Base-by-base conservation (phyloP, 1,140 invertebrate species). In the Atopsyche davidsoni region DNA sequence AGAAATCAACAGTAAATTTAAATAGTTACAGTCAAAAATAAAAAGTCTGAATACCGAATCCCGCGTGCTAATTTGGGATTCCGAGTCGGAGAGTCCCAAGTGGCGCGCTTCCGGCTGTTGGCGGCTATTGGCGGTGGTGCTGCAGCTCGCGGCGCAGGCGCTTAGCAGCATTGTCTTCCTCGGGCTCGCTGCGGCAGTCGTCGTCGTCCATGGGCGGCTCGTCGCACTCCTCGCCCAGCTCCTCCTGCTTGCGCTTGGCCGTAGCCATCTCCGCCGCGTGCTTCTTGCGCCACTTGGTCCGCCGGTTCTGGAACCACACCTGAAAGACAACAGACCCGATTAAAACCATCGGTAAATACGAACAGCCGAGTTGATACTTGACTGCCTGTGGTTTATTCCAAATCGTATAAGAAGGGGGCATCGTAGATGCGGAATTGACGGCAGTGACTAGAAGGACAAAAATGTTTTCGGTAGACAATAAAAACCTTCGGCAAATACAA, bases 291-390 rank as follows among this genome's bases (percentile, higher is more conserved):
- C 96, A 98, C 79, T 99, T 99, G 60, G 96, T 99, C 65, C 96
- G 79, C 68, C 96, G 81, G 73, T 99, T 99, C 76, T 99, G 96
- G 76, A 99, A 99, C 96, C 96, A 99, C 31, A 99, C 96, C 96
- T 99, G 80, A 31, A 79, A 80, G 58, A 70, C 14, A 22, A 3
- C 31, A 46, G 38, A 21, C n/a, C n/a, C n/a, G n/a, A n/a, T n/a
- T n/a, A n/a, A n/a, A n/a, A n/a, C n/a, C n/a, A n/a, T n/a, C n/a
- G n/a, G n/a, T n/a, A n/a, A n/a, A n/a, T n/a, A n/a, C n/a, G n/a
- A n/a, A n/a, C n/a, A n/a, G n/a, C n/a, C n/a, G n/a, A n/a, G n/a
- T n/a, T n/a, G n/a, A n/a, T n/a, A n/a, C n/a, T n/a, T n/a, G n/a
- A n/a, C n/a, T n/a, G n/a, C n/a, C n/a, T n/a, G n/a, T n/a, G n/a